Conservation (phyloP, 1,140 invertebrate species). For the Aphelinus atriplicis region DNA sequence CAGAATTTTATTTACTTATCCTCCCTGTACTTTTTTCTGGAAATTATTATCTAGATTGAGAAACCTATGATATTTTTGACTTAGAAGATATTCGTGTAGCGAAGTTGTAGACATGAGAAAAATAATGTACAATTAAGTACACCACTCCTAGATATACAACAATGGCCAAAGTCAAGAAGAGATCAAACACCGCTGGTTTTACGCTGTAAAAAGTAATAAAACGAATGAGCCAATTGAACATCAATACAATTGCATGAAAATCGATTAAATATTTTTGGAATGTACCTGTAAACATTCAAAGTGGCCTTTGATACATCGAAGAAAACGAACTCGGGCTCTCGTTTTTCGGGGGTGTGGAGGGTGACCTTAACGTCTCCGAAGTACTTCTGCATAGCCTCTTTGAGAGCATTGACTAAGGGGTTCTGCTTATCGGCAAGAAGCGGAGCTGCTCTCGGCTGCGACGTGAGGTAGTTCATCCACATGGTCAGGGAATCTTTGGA, state of each 20-base stretch:
- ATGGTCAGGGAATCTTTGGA: slow-evolving; percentile 76
- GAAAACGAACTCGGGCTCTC: slow-evolving; percentile 93
- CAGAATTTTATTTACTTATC: neutral
- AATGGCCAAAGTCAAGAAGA: slow-evolving; percentile 90
- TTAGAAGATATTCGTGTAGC: slow-evolving; percentile 57
- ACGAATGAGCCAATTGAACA: neutral
- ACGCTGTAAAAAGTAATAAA: slow-evolving; percentile 72
- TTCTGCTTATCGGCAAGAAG: slow-evolving; percentile 76
- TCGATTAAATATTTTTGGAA: slow-evolving; percentile 3
- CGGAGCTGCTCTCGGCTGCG: slow-evolving; percentile 78
- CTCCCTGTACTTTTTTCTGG: neutral
- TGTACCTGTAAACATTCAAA: slow-evolving; percentile 89
- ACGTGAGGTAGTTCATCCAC: slow-evolving; percentile 79
- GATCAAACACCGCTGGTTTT: slow-evolving; percentile 97
- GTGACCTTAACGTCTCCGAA: slow-evolving; percentile 79
- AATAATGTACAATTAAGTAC: slow-evolving; percentile 84
- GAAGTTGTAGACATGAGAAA: slow-evolving; percentile 65
- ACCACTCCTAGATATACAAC: slow-evolving; percentile 82
- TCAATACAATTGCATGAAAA: slow-evolving; percentile 2
- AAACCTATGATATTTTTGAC: slow-evolving; percentile 55
- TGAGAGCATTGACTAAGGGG: slow-evolving; percentile 72
- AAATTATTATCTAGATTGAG: neutral
- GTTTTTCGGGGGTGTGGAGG: slow-evolving; percentile 77
- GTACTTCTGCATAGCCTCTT: slow-evolving; percentile 80
- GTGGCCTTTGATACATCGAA: slow-evolving; percentile 83